Base-by-base conservation (phyloP, 2,888 invertebrate genomes). In the Oxycera nigricornis region DNA sequence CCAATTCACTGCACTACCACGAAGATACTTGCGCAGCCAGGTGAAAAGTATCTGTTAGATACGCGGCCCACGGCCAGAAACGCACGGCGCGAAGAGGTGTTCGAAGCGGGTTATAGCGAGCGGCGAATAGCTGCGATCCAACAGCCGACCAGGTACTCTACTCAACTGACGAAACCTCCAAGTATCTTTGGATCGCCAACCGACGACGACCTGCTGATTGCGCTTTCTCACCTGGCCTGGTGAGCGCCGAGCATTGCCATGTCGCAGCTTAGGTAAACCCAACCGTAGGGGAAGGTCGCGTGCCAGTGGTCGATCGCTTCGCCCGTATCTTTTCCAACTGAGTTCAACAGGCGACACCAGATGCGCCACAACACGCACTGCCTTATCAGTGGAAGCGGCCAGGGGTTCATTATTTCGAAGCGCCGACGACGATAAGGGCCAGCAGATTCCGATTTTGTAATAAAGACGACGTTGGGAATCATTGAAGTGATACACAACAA, bases 181-280 rank as follows among this genome's bases (percentile, higher is more conserved):
- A 59, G 22, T 17, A n/a, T 24, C 59, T 59, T 17, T 4, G 7
- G 59, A 59, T 59, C 59, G 59, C 46, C n/a, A 46, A 46, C 46
- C 46, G 11, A 9, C 35, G 61, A 6, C 35, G 65, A 65, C 41
- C 65, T 65, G 41, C 65, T 65, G 39, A 61, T 61, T 41, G 65
- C 65, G 22, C 30, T 41, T 24, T 41, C 62, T 65, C 65, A 65
- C 65, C 65, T 65, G 65, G 65, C 65, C 65, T 24, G 35, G 62
- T 59, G 59, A 59, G 59, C 3, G 9, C 2, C 28, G 2, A 17
- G 59, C 59, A 14, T 30, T 59, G 22, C 30, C 59, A 59, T 59
- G 17, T 59, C 30, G 28, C 7, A 9, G 9, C 14, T 2, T 28
- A 22, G 52, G 17, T 22, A 55, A 55, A 4, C 14, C 4, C 2